A percentile compares a stretch with the other conserved stretches of the same genome.
Conservation (phyloP, 2,113 vertebrate genomes). For the Eudyptes chrysolophus region DNA sequence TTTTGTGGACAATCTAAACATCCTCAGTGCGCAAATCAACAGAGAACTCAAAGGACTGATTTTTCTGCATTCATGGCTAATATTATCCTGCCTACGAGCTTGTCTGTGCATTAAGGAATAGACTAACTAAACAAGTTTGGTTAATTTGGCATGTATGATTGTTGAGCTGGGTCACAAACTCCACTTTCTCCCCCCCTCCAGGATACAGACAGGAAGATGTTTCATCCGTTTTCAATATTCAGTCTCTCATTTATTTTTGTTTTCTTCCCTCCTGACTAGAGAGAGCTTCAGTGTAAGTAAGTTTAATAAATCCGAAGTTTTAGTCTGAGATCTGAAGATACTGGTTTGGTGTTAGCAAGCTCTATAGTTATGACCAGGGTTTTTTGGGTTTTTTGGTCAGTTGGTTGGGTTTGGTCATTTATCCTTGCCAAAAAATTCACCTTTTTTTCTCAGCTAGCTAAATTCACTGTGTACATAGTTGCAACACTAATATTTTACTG, state of each 20-base stretch:
- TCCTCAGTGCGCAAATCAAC: not conserved
- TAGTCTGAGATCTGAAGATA: not conserved
- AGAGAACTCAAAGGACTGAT: not conserved
- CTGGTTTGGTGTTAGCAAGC: not conserved
- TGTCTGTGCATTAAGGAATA: not conserved
- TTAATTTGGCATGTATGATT: not conserved
- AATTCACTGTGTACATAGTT: not conserved
- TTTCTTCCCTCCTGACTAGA: not conserved
- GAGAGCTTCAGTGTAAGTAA: not conserved
- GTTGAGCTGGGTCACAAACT: not conserved
- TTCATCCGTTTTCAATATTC: not conserved
- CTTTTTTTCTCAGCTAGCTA: not conserved
- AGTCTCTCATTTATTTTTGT: not conserved
- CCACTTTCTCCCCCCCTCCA: not conserved
- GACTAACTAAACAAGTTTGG: not conserved
- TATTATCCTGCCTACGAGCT: not conserved
- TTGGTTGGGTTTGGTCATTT: not conserved
- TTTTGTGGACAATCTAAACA: not conserved
- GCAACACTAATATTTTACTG: not conserved
- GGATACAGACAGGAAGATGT: not conserved
- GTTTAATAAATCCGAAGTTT: not conserved
- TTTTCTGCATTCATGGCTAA: not conserved
- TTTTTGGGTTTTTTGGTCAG: rapidly evolving
- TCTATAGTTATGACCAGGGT: not conserved
- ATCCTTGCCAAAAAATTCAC: not conserved